Conservation (phyloP, 1,140 invertebrate genomes). For the Acromyrmex charruanus region DNA sequence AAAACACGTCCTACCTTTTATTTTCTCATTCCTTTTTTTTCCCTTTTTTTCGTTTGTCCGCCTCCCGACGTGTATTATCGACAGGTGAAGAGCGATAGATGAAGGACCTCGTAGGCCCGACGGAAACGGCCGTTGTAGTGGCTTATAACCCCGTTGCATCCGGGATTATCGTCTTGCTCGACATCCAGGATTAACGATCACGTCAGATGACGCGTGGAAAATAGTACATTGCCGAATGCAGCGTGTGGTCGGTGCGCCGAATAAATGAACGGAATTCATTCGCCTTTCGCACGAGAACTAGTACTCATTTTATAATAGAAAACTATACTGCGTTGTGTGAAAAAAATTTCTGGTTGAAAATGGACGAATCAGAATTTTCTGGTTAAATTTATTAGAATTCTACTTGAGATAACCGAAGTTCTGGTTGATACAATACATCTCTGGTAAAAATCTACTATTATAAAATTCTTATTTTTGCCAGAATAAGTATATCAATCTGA, state of each 20-base stretch:
- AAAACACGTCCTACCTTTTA: slow-evolving; percentile 2
- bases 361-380: no score
- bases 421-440: no score
- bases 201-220: slow-evolving; percentile 49
- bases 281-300: not conserved
- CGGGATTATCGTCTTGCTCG: slow-evolving; percentile 45
- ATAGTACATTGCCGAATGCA: slow-evolving; percentile 16
- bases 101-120: slow-evolving; percentile 22
- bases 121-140: slow-evolving; percentile 39
- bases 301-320: not conserved
- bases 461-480: no score
- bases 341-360: no score
- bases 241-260: not conserved
- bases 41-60: not conserved
- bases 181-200: slow-evolving; percentile 56
- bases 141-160: slow-evolving; percentile 38
- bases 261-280: slow-evolving; percentile 30
- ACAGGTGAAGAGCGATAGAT: slow-evolving; percentile 38
- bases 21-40: not conserved
- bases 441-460: no score
- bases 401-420: no score
- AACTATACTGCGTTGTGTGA: not conserved
- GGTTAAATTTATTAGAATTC: no score
- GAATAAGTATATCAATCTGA: no score
- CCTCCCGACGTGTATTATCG: slow-evolving; percentile 26